Percentiles rank a stretch among this genome's conserved stretches.
Evolutionary conservation across 2,888 invertebrate species (phyloP).

Genomic region (Gasteruption jaculator): DNA sequence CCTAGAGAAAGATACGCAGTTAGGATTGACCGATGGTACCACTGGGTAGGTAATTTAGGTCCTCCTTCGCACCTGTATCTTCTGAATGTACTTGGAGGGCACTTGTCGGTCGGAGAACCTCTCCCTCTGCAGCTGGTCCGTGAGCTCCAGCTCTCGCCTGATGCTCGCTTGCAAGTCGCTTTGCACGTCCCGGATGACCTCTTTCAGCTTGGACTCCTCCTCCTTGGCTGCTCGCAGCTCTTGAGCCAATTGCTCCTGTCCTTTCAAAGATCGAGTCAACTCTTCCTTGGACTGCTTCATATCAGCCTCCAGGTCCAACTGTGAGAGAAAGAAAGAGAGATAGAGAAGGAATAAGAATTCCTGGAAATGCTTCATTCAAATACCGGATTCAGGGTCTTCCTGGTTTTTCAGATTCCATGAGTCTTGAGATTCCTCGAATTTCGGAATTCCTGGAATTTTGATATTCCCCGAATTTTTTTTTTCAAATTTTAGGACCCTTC

Average conservation of each 20-base stretch:
- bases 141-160: slow-evolving; percentile 30
- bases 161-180: slow-evolving; percentile 27
- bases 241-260: slow-evolving; percentile 28
- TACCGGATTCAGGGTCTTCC: no score
- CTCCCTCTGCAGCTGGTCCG: slow-evolving; percentile 28
- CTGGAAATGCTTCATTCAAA: neutral
- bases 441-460: no score
- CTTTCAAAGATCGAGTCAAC: slow-evolving; percentile 29
- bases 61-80: slow-evolving; percentile 50
- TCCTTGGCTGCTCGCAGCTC: slow-evolving; percentile 61
- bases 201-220: slow-evolving; percentile 46
- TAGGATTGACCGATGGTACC: neutral
- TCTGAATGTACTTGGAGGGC: slow-evolving; percentile 44
- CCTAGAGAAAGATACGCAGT: slow-evolving; percentile 22
- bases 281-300: slow-evolving; percentile 35
- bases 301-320: slow-evolving; percentile 38
- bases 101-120: slow-evolving; percentile 47
- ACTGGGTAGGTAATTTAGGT: slow-evolving; percentile 12
- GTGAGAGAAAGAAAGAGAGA: slow-evolving; percentile 4
- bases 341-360: neutral
- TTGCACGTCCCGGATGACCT: slow-evolving; percentile 35
- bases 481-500: no score
- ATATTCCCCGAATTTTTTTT: no score
- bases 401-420: no score
- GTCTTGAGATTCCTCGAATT: no score